Conservation (phyloP, 2,113 vertebrate genomes). For the Symphodus melops region DNA sequence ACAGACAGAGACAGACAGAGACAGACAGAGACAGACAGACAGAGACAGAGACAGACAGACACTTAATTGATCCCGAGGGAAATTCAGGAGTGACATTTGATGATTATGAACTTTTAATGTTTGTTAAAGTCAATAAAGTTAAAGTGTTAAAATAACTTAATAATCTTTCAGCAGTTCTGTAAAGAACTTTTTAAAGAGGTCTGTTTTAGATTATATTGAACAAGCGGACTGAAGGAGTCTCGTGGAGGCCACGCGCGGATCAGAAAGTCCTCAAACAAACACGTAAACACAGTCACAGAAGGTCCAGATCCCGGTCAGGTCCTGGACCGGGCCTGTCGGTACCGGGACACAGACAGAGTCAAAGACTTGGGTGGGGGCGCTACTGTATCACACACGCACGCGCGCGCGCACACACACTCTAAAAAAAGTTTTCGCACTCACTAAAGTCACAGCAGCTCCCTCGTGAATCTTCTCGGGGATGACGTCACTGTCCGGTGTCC, state of each 20-base stretch:
- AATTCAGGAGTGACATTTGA: too few relatives aligned
- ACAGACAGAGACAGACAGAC: too few relatives aligned
- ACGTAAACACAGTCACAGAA: neutral
- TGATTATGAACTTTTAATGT: too few relatives aligned
- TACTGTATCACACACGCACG: slow-evolving; percentile 7
- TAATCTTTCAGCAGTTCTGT: too few relatives aligned
- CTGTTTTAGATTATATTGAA: too few relatives aligned
- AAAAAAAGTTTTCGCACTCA: slow-evolving; percentile 14
- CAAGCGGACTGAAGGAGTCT: slow-evolving; percentile 32
- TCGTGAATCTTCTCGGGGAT: neutral
- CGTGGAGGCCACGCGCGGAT: slow-evolving; percentile 51
- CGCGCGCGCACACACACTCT: neutral
- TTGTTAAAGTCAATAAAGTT: too few relatives aligned
- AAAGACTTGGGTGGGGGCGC: slow-evolving; percentile 49
- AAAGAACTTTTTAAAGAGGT: too few relatives aligned
- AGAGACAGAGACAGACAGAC: too few relatives aligned
- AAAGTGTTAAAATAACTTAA: too few relatives aligned
- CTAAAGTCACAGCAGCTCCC: neutral
- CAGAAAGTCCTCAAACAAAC: neutral
- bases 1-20: too few relatives aligned
- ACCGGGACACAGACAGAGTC: slow-evolving; percentile 36
- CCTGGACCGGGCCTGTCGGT: slow-evolving; percentile 51
- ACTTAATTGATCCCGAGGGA: too few relatives aligned
- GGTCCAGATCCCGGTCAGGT: neutral
- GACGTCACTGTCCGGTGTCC: slow-evolving; percentile 45